Evolutionary conservation across 92 coral and sea anemone genomes (phyloP).

Genomic region (Zoanthus solanderi): DNA sequence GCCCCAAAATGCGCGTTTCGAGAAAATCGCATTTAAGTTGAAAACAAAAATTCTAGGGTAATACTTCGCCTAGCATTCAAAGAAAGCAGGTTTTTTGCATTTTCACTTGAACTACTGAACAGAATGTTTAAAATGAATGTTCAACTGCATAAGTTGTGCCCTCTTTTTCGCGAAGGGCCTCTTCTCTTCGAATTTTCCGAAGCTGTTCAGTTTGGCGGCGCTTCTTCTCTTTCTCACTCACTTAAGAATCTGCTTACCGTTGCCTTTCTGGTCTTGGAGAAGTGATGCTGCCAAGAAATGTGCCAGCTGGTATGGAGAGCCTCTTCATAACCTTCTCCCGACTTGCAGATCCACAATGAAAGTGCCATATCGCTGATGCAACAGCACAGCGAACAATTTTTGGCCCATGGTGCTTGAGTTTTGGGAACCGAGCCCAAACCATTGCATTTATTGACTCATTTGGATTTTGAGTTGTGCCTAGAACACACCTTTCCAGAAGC

Average conservation of each 20-base stretch:
- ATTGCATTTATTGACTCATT: slow-evolving; percentile 56
- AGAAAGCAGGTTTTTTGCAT: slow-evolving; percentile 2
- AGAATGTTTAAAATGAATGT: background rate
- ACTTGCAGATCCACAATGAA: slow-evolving; percentile 69
- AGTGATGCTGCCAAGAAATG: slow-evolving; percentile 36
- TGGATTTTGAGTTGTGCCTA: slow-evolving; percentile 53
- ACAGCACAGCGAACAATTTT: slow-evolving; percentile 62
- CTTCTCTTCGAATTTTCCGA: slow-evolving; percentile 23
- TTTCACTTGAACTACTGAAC: slow-evolving; percentile 17
- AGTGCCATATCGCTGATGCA: slow-evolving; percentile 65
- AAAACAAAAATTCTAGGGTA: background rate
- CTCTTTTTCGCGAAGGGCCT: slow-evolving; percentile 54
- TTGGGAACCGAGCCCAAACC: slow-evolving; percentile 2
- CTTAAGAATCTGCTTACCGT: slow-evolving; percentile 54
- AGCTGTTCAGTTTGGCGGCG: no score
- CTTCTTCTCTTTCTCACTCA: slow-evolving; percentile 19
- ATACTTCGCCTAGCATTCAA: background rate
- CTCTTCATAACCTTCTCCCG: slow-evolving; percentile 56
- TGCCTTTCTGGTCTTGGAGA: slow-evolving; percentile 55
- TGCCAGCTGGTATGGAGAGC: slow-evolving; percentile 64
- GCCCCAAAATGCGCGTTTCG: slow-evolving; percentile 28
- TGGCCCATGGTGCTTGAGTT: slow-evolving; percentile 41
- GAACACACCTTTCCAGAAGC: slow-evolving; percentile 48
- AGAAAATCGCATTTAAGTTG: slow-evolving; percentile 52
- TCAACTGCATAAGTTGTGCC: slow-evolving; percentile 62